Evolutionary conservation across 2,113 vertebrate genomes (phyloP).

Genomic region (Herpetotheres cachinnans): DNA sequence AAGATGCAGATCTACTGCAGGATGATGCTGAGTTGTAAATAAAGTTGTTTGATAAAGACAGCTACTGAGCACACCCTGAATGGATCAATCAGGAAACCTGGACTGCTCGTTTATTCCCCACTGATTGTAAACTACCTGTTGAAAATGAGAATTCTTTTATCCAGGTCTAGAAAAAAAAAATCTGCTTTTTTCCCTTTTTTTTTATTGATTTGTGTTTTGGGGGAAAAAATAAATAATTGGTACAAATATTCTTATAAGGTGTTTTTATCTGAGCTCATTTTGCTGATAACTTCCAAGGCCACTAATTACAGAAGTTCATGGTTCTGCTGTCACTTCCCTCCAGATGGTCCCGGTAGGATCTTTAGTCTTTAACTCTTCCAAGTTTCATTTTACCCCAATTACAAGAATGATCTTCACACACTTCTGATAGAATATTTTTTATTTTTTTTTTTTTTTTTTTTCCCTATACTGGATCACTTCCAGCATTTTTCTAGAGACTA

Average conservation of each 20-base stretch:
- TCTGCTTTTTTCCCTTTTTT: constrained; percentile 48
- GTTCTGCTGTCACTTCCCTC: constrained; percentile 12
- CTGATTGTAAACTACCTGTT: constrained; percentile 79
- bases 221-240: constrained; percentile 72
- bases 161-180: constrained; percentile 58
- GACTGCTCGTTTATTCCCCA: constrained; percentile 66
- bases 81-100: constrained; percentile 59
- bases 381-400: constrained; percentile 27
- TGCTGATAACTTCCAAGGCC: constrained; percentile 27
- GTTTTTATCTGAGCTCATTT: constrained; percentile 71
- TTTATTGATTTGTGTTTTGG: constrained; percentile 64
- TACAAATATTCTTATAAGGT: constrained; percentile 73
- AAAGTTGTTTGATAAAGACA: constrained; percentile 13
- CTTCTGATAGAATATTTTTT: background rate
- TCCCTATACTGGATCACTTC: constrained; percentile 24
- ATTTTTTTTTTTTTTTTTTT: background rate
- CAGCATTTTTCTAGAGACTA: constrained; percentile 22
- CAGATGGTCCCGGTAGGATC: background rate
- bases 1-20: constrained; percentile 75
- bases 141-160: constrained; percentile 68
- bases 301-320: background rate
- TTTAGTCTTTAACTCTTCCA: constrained; percentile 39
- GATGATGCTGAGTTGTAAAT: constrained; percentile 79
- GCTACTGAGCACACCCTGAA: constrained; percentile 42
- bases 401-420: constrained; percentile 5